Evolutionary conservation across 23 tunicate species (phyloP).

Genomic region (Diplosoma virens): DNA sequence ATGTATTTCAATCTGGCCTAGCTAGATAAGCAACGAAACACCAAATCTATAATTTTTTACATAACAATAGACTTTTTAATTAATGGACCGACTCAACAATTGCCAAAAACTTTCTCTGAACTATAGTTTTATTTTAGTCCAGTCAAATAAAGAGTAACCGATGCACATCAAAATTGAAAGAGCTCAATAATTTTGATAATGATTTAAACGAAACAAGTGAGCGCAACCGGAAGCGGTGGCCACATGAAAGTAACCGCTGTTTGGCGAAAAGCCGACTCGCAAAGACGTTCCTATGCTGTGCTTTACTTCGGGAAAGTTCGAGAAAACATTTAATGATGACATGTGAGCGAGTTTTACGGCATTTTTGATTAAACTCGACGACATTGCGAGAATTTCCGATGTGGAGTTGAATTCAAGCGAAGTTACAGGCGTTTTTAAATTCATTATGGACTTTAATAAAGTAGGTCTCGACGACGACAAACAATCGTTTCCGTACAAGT

Average conservation of each 20-base stretch:
- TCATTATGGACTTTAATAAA: conserved; percentile 60
- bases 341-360: conserved; percentile 70
- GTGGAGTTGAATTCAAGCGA: conserved; percentile 62
- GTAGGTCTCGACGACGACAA: conserved; percentile 19
- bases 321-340: conserved; percentile 43
- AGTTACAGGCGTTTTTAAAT: conserved; percentile 57
- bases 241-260: conserved; percentile 73
- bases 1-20: no score
- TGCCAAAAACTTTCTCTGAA: no score
- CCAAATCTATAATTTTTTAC: no score
- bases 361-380: conserved; percentile 34
- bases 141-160: no score
- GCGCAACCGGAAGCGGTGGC: conserved; percentile 75
- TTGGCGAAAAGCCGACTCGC: conserved; percentile 64
- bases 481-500: conserved; percentile 55
- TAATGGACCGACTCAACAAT: no score
- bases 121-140: no score
- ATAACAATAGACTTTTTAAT: no score
- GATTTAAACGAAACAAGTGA: conserved; percentile 60
- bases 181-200: conserved; percentile 49
- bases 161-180: not conserved
- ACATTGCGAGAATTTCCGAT: conserved; percentile 83
- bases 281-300: conserved; percentile 11
- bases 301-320: conserved; percentile 65
- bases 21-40: no score